Evolutionary conservation across 2,888 invertebrate genomes (phyloP), one percentile per base, ranked within the genome.

Genomic region (Leptogaster cylindrica): DNA sequence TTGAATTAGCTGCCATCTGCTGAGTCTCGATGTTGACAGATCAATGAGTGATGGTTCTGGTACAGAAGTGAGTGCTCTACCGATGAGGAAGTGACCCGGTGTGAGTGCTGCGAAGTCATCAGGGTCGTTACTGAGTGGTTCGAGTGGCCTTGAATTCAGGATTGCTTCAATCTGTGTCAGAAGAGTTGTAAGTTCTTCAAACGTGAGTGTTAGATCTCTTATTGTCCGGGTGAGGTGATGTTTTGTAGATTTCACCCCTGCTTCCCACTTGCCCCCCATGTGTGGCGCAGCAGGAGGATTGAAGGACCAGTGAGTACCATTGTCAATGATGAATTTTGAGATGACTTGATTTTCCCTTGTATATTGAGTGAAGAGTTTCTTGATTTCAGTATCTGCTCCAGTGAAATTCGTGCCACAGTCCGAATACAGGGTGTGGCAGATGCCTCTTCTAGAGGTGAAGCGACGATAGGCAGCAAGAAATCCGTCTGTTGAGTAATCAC

Each of bases 181-280:
- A 0, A 75, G 46, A 8, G 46, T 46, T 10, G 70, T 23, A n/a
- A 76, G 68, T 66, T 77, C 74, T 70, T 76, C 74, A 58, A 70
- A 74, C 0, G 73, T 75, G 4, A 76, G 64, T 5, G 48, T 68
- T 7, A 66, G 25, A 12, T 71, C 63, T 4, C 74, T 74, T 7
- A 76, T 65, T 4, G 73, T 67, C 31, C 73, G 52, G 18, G 70
- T 69, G 3, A 78, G 58, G 55, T 75, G 76, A 52, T 61, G 68
- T 67, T 77, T 77, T 3, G 73, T 68, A 1, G 72, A 72, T 58
- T 74, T 75, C 1, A 77, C 73, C 0, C 70, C 74, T 4, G 74
- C 72, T 67, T 78, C 77, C 75, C 75, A 77, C 1, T 76, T 36
- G 2, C 76, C 77, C 3, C 76, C 76, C 58, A 74, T 74, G 65